Evolutionary conservation across 1,140 invertebrate species (phyloP).

Genomic region (Drosophila lacteicornis): DNA sequence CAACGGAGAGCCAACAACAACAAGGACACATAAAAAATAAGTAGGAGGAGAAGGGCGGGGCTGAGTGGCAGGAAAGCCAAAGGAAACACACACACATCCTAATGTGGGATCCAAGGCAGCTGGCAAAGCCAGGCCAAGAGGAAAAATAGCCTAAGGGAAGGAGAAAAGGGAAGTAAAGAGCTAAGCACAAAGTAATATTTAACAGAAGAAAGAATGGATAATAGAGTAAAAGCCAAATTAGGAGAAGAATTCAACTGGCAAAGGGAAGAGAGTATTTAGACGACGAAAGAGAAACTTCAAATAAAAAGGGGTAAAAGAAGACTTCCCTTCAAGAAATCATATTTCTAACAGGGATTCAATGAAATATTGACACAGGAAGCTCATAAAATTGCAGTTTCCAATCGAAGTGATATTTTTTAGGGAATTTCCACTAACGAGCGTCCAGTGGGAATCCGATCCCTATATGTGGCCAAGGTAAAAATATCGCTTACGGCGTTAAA

Average conservation of each 20-base stretch:
- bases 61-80: conserved; percentile 35
- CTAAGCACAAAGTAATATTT: conserved; percentile 1
- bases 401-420: not conserved
- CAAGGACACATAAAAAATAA: conserved; percentile 40
- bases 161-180: not conserved
- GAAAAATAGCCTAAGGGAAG: not conserved
- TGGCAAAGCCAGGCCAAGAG: not conserved
- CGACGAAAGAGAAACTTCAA: not conserved
- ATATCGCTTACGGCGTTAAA: not conserved
- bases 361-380: too few relatives aligned
- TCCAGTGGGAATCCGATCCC: not conserved
- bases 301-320: not conserved
- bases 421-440: not conserved
- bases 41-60: conserved; percentile 7
- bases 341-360: too few relatives aligned
- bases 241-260: conserved; percentile 6
- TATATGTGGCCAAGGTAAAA: not conserved
- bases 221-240: not conserved
- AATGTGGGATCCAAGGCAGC: conserved; percentile 12
- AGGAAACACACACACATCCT: conserved; percentile 22
- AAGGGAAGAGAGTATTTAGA: not conserved
- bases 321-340: too few relatives aligned
- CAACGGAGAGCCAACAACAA: conserved; percentile 38
- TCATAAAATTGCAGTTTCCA: too few relatives aligned
- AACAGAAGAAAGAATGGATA: not conserved